Evolutionary conservation across 2,797 vertebrate genomes (phyloP).

Genomic region (Gadopsis marmoratus): DNA sequence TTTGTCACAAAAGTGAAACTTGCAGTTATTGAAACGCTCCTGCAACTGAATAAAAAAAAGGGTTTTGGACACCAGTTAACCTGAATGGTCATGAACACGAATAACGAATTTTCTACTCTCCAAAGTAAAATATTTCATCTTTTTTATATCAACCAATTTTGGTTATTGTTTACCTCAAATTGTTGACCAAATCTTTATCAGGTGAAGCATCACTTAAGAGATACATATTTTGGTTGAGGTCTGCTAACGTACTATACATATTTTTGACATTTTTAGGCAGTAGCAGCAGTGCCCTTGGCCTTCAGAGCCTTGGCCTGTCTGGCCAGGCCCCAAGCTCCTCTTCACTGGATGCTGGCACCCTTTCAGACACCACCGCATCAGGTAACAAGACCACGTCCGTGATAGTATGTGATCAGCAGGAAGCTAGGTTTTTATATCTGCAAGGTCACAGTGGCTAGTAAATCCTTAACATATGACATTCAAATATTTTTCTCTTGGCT

Average conservation of each 20-base stretch:
- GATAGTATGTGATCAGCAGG: background rate
- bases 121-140: background rate
- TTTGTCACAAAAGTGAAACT: slow-evolving; percentile 19
- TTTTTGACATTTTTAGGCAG: slow-evolving; percentile 87
- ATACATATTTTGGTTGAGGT: background rate
- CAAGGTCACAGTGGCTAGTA: background rate
- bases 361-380: slow-evolving; percentile 99
- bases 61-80: background rate
- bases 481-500: background rate
- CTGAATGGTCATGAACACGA: background rate
- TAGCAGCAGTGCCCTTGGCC: slow-evolving; percentile 97
- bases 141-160: background rate
- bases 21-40: slow-evolving; percentile 17
- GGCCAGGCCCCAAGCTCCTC: slow-evolving; percentile 99
- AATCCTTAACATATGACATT: background rate
- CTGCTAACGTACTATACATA: slow-evolving; percentile 16
- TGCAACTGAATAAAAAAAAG: slow-evolving; percentile 1
- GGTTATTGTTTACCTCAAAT: background rate
- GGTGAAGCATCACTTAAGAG: background rate
- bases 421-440: slow-evolving; percentile 21
- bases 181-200: background rate
- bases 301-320: slow-evolving; percentile 97
- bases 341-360: slow-evolving; percentile 97
- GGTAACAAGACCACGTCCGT: slow-evolving; percentile 85
- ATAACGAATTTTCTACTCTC: background rate